phyloP scores from a whole-genome alignment of 1,140 invertebrate genomes.

The Monochamus saltuarius region DNA sequence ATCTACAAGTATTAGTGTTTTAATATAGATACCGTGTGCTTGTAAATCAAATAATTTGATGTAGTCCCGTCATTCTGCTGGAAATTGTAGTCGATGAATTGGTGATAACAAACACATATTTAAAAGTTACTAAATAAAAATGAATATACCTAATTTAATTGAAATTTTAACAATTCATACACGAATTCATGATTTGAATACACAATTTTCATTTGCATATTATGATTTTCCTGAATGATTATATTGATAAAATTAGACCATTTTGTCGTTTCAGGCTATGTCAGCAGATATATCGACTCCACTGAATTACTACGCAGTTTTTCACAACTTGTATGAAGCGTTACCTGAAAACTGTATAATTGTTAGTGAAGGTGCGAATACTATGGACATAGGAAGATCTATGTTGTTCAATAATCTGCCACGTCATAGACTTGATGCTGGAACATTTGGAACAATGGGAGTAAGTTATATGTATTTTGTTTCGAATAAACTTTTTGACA shows the following conservation, averaged over 20 bases:
- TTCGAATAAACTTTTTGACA: neutral
- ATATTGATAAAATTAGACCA: neutral
- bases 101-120: too few species aligned
- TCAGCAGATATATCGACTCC: conserved; percentile 68
- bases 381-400: conserved; percentile 95
- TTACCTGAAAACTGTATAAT: conserved; percentile 85
- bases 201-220: neutral
- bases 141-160: too few species aligned
- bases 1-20: too few species aligned
- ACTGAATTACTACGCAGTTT: conserved; percentile 92
- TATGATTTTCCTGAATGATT: neutral
- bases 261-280: conserved; percentile 51
- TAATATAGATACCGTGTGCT: too few species aligned
- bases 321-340: conserved; percentile 72
- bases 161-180: too few species aligned
- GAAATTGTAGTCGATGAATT: too few species aligned
- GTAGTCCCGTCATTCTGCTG: too few species aligned
- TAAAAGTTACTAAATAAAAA: too few species aligned
- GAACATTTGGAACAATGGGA: conserved; percentile 96
- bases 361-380: conserved; percentile 97
- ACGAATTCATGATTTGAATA: neutral
- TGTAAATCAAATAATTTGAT: too few species aligned
- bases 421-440: conserved; percentile 84
- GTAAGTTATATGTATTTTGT: conserved; percentile 49
- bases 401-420: conserved; percentile 82